These are phyloP conservation scores for Meghimatium bilineatum DNA, from an alignment of 2,888 invertebrate genomes.

Conservation along the genomic window DNA sequence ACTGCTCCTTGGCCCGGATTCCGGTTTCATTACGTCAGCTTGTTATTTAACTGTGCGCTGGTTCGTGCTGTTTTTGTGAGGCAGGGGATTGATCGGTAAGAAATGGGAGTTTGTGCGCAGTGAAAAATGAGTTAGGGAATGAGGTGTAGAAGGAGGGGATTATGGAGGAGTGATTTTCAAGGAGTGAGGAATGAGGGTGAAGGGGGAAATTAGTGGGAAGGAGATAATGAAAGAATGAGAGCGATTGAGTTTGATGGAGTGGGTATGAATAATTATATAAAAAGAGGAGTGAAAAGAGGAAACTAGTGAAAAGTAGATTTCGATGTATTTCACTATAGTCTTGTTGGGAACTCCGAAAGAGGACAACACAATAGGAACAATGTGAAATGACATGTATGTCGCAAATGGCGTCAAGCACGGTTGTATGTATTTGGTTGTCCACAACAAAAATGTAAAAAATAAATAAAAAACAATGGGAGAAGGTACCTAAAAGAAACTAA, in stretches of 20 bases:
- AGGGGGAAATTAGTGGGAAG: background rate
- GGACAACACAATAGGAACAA: no score
- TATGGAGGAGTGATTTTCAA: no score
- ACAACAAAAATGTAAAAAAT: no score
- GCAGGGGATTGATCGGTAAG: conserved; percentile 15
- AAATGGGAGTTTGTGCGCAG: background rate
- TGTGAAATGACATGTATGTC: no score
- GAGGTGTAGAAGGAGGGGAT: no score
- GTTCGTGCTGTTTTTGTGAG: background rate
- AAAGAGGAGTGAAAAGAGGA: background rate
- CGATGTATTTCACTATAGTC: no score
- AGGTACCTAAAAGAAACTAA: no score
- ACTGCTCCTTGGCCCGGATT: background rate
- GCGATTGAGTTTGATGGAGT: background rate
- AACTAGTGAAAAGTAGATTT: no score
- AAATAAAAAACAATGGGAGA: no score
- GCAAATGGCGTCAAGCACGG: no score
- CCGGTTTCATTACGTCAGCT: conserved; percentile 27
- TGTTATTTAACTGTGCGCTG: conserved; percentile 2
- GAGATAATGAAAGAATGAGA: background rate
- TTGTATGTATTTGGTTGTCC: no score
- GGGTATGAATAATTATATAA: background rate
- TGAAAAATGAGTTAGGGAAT: background rate
- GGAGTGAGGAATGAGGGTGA: background rate
- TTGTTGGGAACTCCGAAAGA: no score